Evolutionary conservation across 2,113 vertebrate genomes (phyloP).

Genomic region (Ceyx cyanopectus): DNA sequence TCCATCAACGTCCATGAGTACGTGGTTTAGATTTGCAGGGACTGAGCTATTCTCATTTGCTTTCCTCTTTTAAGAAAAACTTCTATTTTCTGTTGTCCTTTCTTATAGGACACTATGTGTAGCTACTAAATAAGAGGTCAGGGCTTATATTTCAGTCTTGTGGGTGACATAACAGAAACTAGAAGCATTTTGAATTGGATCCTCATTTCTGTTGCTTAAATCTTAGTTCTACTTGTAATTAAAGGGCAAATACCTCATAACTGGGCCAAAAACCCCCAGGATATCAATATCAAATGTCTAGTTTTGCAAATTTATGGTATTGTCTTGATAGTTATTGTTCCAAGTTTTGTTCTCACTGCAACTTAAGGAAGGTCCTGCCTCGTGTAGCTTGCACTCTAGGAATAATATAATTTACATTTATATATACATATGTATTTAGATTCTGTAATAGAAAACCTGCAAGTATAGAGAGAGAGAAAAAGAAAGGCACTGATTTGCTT

Average conservation of each 20-base stretch:
- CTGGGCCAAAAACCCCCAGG: not conserved
- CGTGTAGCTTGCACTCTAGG: not conserved
- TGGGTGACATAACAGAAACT: not conserved
- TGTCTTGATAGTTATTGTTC: not conserved
- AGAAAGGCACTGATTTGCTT: not conserved
- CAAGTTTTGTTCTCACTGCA: not conserved
- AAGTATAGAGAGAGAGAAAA: not conserved
- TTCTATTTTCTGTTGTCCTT: not conserved
- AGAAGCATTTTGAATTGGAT: not conserved
- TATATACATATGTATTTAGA: not conserved
- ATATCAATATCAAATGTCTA: not conserved
- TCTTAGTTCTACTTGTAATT: not conserved
- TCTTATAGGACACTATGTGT: not conserved
- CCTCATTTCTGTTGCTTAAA: not conserved
- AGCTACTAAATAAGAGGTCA: not conserved
- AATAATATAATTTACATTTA: not conserved
- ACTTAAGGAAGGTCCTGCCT: not conserved
- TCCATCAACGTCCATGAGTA: not conserved
- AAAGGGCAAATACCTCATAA: not conserved
- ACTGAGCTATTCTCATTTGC: not conserved
- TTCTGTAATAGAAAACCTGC: not conserved
- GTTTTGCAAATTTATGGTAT: not conserved
- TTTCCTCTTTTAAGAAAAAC: not conserved
- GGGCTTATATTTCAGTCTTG: not conserved
- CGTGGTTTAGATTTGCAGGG: not conserved